These are phyloP conservation scores for Caenorhabditis doughertyi DNA, from an alignment of 2,888 invertebrate genomes.

Conservation along the genomic window DNA sequence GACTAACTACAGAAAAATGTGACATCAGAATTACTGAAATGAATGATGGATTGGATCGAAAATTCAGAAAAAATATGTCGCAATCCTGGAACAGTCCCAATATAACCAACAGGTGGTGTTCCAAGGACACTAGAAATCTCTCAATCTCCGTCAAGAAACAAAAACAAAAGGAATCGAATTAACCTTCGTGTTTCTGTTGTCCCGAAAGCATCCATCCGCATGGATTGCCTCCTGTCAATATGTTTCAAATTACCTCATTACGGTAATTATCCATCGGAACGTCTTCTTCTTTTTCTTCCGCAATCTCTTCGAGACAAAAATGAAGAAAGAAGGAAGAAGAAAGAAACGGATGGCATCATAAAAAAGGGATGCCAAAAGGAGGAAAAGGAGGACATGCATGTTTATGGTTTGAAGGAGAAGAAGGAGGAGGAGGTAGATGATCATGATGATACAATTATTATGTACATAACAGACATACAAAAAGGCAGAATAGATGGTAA, in stretches of 20 bases:
- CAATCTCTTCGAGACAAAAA: background rate
- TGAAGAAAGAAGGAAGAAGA: background rate
- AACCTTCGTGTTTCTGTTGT: conserved; percentile 2
- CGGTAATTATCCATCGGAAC: conserved; percentile 27
- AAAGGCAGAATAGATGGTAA: conserved; percentile 31
- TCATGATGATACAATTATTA: conserved; percentile 56
- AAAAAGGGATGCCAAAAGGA: conserved; percentile 20
- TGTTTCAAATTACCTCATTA: conserved; percentile 64
- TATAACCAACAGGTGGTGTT: conserved; percentile 16
- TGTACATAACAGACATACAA: conserved; percentile 31
- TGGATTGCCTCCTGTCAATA: conserved; percentile 32
- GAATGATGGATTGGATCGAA: too few species aligned
- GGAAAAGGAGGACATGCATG: conserved; percentile 39
- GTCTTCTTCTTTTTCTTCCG: too few species aligned
- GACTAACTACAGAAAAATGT: too few species aligned
- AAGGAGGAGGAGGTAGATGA: background rate
- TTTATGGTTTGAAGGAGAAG: conserved; percentile 29
- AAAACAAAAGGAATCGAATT: conserved; percentile 40
- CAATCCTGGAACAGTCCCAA: too few species aligned
- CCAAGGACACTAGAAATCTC: conserved; percentile 10
- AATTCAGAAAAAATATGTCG: background rate
- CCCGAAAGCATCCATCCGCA: conserved; percentile 31
- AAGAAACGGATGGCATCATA: conserved; percentile 26
- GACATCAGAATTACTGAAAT: too few species aligned
- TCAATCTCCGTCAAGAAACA: background rate